Evolutionary conservation across 2,113 vertebrate genomes (phyloP), one percentile per base, ranked within the genome.

Genomic region (Lycocorax pyrrhopterus): DNA sequence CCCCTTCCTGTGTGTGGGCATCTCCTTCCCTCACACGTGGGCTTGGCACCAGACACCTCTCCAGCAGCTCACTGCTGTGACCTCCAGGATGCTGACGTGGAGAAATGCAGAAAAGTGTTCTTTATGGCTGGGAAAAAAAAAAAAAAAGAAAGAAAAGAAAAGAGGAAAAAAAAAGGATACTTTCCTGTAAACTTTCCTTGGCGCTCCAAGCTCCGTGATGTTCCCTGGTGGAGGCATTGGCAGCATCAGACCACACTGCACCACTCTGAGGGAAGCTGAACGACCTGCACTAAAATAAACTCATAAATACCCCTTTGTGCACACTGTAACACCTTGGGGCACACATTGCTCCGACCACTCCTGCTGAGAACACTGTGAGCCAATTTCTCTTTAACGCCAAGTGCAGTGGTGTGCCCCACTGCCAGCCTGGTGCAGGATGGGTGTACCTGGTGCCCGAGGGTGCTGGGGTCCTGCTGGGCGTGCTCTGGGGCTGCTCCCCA

Each of bases 61-160:
- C 75, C 89, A 55, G n/a, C 77, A 14, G 7, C 87, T 86, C 1
- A 0, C 92, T 89, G 75, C 91, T 56, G 66, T 88, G 80, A 89
- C 93, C 95, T 93, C 80, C 90, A 52, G 90, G 69, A 87, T 83
- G 97, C 95, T 96, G 96, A 95, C 44, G 8, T 37, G 66, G 55
- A 64, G 94, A 86, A 93, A 66, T 10, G 32, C 86, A 72, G 60
- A 41, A 68, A 93, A 93, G 32, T 35, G 75, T n/a, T 94, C 66
- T 74, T 83, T 87, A 52, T 44, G 58, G 43, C 69, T 78, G 23
- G 0, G 0, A 1, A 7, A 35, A 52, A 44, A 43, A 37, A 27
- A 12, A 13, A 3, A 4, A 16, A 16, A 15, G 8, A 7, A 7
- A 12, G 7, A 9, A 6, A 12, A 11, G 4, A 69, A 26, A 2